Conservation (phyloP, 2,888 invertebrate genomes). For the Drosophila setosimentum region DNA sequence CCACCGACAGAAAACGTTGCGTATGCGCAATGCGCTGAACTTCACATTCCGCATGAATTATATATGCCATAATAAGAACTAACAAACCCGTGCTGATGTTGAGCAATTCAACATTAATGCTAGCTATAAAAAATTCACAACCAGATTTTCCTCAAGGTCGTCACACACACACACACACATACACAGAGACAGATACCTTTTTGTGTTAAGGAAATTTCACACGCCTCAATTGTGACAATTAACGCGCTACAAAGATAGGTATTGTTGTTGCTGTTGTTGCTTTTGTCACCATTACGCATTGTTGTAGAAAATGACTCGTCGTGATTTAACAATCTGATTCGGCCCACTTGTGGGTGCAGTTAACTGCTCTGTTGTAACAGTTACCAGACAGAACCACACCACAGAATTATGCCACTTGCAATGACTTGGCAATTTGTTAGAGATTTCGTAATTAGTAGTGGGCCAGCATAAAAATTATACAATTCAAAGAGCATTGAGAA, state of each 20-base stretch:
- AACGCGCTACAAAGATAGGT: constrained; percentile 46
- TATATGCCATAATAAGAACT: constrained; percentile 54
- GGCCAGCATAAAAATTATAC: neutral
- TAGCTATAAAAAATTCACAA: constrained; percentile 24
- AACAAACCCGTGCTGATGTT: constrained; percentile 44
- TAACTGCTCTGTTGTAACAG: constrained; percentile 23
- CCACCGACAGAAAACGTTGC: constrained; percentile 36
- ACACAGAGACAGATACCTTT: constrained; percentile 14
- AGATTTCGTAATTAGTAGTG: constrained; percentile 38
- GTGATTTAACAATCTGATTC: constrained; percentile 62
- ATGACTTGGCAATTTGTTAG: constrained; percentile 61
- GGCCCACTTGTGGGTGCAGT: constrained; percentile 63
- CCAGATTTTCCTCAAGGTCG: constrained; percentile 68
- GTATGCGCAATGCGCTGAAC: constrained; percentile 55
- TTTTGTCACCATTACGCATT: constrained; percentile 58
- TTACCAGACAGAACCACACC: constrained; percentile 11
- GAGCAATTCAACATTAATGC: constrained; percentile 66
- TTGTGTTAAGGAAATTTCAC: constrained; percentile 66
- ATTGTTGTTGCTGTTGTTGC: constrained; percentile 21
- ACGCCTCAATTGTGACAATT: constrained; percentile 79
- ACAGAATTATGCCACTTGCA: constrained; percentile 68
- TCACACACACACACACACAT: constrained; percentile 37
- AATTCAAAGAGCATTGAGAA: neutral
- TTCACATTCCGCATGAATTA: constrained; percentile 46
- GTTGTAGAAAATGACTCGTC: constrained; percentile 68